Evolutionary conservation across 1,140 invertebrate species (phyloP).

Genomic region (Littorina saxatilis): DNA sequence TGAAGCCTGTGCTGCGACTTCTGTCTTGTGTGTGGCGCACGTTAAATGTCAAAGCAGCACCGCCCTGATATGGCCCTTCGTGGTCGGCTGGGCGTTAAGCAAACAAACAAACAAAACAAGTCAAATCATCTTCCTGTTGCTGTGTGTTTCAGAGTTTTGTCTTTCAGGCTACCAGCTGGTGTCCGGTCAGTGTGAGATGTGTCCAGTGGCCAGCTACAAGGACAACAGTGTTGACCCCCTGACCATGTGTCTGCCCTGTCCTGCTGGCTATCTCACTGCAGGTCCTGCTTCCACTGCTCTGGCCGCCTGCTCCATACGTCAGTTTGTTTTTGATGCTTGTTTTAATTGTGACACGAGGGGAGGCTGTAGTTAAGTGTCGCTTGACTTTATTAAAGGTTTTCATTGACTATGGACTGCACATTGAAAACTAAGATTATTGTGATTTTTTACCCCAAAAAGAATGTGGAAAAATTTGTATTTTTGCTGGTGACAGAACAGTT

Average conservation of each 20-base stretch:
- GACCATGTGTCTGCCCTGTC: conserved; percentile 27
- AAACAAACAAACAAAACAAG: too few relatives aligned
- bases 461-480: too few relatives aligned
- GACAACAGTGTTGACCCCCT: conserved; percentile 27
- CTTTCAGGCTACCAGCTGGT: conserved; percentile 30
- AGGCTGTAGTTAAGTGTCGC: neutral
- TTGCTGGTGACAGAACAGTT: too few relatives aligned
- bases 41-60: too few relatives aligned
- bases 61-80: too few relatives aligned
- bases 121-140: too few relatives aligned
- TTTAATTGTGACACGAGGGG: neutral
- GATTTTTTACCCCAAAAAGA: too few relatives aligned
- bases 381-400: neutral
- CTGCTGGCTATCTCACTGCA: conserved; percentile 38
- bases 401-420: too few relatives aligned
- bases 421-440: too few relatives aligned
- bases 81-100: too few relatives aligned
- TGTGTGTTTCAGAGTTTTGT: conserved; percentile 43
- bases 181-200: conserved; percentile 39
- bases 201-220: conserved; percentile 53
- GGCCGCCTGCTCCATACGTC: conserved; percentile 41
- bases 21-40: too few relatives aligned
- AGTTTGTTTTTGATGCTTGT: conserved; percentile 26
- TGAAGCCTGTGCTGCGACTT: too few relatives aligned
- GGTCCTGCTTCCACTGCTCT: conserved; percentile 8